A percentile compares a stretch with the other conserved stretches of the same genome.
Conservation (phyloP, 2,113 vertebrate species). For the Amphiprion ocellaris region DNA sequence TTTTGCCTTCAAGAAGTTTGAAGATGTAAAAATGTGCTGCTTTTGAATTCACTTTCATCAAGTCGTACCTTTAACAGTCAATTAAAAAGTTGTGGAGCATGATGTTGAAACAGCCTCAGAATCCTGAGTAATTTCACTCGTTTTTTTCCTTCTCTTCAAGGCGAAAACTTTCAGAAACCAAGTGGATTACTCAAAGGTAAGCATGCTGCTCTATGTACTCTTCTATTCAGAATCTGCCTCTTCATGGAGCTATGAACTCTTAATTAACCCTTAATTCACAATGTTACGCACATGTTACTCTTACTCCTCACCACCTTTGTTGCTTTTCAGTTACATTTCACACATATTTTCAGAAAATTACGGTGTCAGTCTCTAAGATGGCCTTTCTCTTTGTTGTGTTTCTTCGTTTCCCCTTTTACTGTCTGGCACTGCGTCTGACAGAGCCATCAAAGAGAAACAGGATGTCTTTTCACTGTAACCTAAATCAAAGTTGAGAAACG, state of each 20-base stretch:
- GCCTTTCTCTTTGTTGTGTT: not conserved
- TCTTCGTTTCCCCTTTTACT: constrained; percentile 9
- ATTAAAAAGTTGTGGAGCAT: no score
- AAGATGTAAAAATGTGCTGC: no score
- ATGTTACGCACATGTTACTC: not conserved
- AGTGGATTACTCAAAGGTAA: constrained; percentile 91
- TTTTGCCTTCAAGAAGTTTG: no score
- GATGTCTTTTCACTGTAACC: constrained; percentile 73
- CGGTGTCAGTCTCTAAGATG: not conserved
- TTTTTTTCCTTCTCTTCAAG: constrained; percentile 73
- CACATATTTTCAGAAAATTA: not conserved
- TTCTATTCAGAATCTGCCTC: not conserved
- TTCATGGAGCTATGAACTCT: not conserved
- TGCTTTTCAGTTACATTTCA: not conserved
- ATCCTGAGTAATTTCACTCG: not conserved
- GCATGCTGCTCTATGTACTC: constrained; percentile 29
- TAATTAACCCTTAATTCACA: not conserved
- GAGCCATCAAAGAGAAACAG: constrained; percentile 22
- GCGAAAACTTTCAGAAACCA: constrained; percentile 87
- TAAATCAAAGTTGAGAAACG: constrained; percentile 74
- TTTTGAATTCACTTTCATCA: no score
- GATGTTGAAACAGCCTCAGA: not conserved
- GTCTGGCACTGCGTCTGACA: not conserved
- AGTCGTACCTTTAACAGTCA: no score
- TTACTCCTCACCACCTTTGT: no score